phyloP scores from a whole-genome alignment of 2,113 vertebrate genomes.

The human region GRCh38 chr4:187613001-187613500 shows the following conservation, averaged over 20 bases:
- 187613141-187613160: background rate
- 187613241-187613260: background rate
- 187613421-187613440: background rate
- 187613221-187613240: background rate
- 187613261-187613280: background rate
- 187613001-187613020: background rate
- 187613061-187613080: background rate
- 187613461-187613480: background rate
- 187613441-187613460: background rate
- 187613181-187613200: accelerated
- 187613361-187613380: background rate
- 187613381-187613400: background rate
- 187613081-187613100: background rate
- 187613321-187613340: no score
- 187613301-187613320: background rate
- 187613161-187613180: background rate
- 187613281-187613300: background rate
- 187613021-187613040: background rate
- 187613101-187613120: background rate
- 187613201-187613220: no score
- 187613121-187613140: background rate
- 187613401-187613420: background rate
- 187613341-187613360: no score
- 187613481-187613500: background rate
- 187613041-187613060: background rate